Evolutionary conservation across 2,797 vertebrate genomes (phyloP), one percentile per base, ranked within the genome.

Genomic region (Acropternis orthonyx): DNA sequence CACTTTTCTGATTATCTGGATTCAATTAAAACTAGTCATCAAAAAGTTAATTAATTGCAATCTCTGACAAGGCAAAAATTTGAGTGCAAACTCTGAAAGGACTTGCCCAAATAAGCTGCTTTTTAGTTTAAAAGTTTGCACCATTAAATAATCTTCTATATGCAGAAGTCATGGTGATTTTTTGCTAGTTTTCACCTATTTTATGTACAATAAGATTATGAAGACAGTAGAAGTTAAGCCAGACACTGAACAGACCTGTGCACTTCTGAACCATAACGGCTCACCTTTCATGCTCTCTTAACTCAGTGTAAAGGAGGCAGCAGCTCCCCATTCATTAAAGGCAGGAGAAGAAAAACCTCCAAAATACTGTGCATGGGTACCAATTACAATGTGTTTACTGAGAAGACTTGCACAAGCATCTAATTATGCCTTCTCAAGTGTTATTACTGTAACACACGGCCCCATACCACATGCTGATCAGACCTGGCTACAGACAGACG

Each of bases 381-480:
- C 85, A 95, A 95, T 95, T 93, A 95, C 74, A 37, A 12, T 6
- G 43, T 95, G 89, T 96, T 95, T 95, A 95, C 83, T 63, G 61
- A 78, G 62, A 46, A 81, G 84, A 55, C 89, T 89, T 91, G 87
- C 88, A 77, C 89, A 97, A 94, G 83, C 8, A 1, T 51, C 65
- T 96, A 85, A 93, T 96, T 94, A 96, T 34, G 28, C 52, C 48
- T 84, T 10, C 88, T 77, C 27, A 19, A 63, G 75, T 21, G 46
- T 76, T 36, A 85, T 84, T 94, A 76, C 80, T 48, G 44, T 41
- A 93, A 83, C 48, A 49, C 88, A 74, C 49, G 7, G 61, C 84
- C 49, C 88, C 74, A 62, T 8, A 59, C 41, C 88, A 74, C 37
- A 84, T 52, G 71, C 71, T 82, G 81, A 95, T 93, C 91, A 93